Evolutionary conservation across 2,888 invertebrate species (phyloP).

Genomic region (Agonopterix alstromeriana): DNA sequence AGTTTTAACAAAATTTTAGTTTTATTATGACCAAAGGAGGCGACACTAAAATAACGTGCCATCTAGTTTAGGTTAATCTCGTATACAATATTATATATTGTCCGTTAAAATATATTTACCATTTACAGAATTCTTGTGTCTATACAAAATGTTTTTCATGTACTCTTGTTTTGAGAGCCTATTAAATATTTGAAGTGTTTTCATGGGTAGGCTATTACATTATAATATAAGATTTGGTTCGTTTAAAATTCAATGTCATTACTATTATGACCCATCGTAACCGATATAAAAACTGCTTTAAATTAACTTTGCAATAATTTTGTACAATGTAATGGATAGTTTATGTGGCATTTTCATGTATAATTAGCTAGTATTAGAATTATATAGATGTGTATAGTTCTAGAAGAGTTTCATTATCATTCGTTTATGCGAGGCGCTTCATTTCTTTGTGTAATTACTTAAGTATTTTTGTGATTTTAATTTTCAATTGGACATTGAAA

Average conservation of each 20-base stretch:
- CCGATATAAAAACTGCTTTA: slow-evolving; percentile 37
- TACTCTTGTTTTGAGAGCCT: slow-evolving; percentile 79
- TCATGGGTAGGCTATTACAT: slow-evolving; percentile 36
- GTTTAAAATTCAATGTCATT: slow-evolving; percentile 19
- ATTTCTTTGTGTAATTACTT: too few relatives aligned
- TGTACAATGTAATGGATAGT: slow-evolving; percentile 56
- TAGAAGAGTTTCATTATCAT: too few relatives aligned
- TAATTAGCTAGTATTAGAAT: slow-evolving; percentile 9
- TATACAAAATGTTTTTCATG: slow-evolving; percentile 77
- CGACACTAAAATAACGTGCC: slow-evolving; percentile 75
- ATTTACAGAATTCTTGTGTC: slow-evolving; percentile 77
- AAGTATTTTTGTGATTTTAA: not conserved
- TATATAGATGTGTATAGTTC: not conserved
- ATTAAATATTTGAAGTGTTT: slow-evolving; percentile 67
- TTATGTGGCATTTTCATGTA: slow-evolving; percentile 61
- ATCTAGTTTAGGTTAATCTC: slow-evolving; percentile 78
- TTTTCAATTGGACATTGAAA: not conserved
- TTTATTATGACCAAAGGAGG: slow-evolving; percentile 67
- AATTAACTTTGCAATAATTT: slow-evolving; percentile 54
- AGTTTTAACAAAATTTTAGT: slow-evolving; percentile 50
- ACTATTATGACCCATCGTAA: slow-evolving; percentile 11
- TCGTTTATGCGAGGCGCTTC: too few relatives aligned
- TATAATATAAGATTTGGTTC: slow-evolving; percentile 33
- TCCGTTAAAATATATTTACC: slow-evolving; percentile 78
- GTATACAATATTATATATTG: slow-evolving; percentile 78